A percentile compares a stretch with the other conserved stretches of the same genome.
Conservation (phyloP, 2,797 vertebrate genomes). For the Pipistrellus pygmaeus region DNA sequence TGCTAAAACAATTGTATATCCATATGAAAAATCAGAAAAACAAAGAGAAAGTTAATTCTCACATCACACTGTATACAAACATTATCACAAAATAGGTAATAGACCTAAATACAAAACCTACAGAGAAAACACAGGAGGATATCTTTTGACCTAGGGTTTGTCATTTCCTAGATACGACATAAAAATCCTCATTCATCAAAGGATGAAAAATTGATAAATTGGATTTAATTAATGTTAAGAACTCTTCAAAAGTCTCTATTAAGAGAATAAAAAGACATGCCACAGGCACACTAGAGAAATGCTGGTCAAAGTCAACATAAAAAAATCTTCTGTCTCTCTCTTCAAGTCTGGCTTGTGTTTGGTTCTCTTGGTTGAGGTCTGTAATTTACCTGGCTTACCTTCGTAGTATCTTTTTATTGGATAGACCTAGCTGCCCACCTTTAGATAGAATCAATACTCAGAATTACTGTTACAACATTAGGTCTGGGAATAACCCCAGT, state of each 20-base stretch:
- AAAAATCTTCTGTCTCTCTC: neutral
- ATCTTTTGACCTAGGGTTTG: neutral
- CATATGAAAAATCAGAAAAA: neutral
- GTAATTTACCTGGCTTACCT: neutral
- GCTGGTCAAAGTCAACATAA: neutral
- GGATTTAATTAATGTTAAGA: conserved; percentile 21
- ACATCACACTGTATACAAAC: neutral
- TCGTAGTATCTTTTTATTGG: neutral
- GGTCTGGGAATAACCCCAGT: neutral
- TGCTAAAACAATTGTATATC: neutral
- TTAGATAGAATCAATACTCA: neutral
- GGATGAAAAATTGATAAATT: neutral
- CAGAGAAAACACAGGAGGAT: neutral
- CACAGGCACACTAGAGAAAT: neutral
- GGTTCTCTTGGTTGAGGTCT: neutral
- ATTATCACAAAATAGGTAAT: neutral
- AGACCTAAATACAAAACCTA: conserved; percentile 4
- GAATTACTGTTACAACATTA: neutral
- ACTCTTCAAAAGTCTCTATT: conserved; percentile 37
- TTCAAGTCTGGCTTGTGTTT: neutral
- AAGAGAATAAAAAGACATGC: conserved; percentile 23
- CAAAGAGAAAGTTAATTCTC: neutral
- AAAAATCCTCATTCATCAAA: neutral
- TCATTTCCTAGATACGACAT: neutral
- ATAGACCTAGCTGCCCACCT: neutral